Conservation (phyloP, 2,113 vertebrate species). For the Ascaphus truei region DNA sequence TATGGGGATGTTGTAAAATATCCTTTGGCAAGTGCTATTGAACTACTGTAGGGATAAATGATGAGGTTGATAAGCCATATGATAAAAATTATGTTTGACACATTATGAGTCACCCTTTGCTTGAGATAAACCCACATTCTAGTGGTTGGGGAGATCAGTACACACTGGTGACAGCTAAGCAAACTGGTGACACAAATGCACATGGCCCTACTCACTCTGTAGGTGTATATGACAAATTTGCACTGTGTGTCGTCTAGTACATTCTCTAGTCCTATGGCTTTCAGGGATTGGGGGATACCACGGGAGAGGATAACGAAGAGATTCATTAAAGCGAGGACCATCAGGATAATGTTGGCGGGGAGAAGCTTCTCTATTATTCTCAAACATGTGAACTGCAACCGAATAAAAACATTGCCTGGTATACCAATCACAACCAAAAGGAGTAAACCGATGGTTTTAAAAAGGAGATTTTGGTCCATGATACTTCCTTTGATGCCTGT, state of each 20-base stretch:
- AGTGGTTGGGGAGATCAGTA: slow-evolving; percentile 58
- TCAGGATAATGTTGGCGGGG: slow-evolving; percentile 58
- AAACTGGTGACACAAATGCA: slow-evolving; percentile 71
- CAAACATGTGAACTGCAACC: slow-evolving; percentile 53
- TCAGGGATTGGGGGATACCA: slow-evolving; percentile 58
- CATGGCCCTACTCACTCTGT: slow-evolving; percentile 57
- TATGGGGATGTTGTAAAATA: slow-evolving; percentile 8
- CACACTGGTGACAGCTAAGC: slow-evolving; percentile 62
- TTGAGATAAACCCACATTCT: slow-evolving; percentile 51
- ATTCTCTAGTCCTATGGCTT: slow-evolving; percentile 46
- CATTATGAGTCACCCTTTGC: slow-evolving; percentile 33
- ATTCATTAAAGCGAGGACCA: slow-evolving; percentile 59
- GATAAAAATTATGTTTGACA: slow-evolving; percentile 22
- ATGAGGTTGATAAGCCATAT: slow-evolving; percentile 9
- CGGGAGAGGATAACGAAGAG: slow-evolving; percentile 58
- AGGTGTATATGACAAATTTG: slow-evolving; percentile 60
- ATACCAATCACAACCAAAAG: slow-evolving; percentile 54
- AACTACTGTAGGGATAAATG: slow-evolving; percentile 5
- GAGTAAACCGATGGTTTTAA: slow-evolving; percentile 22
- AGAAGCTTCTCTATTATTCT: slow-evolving; percentile 51
- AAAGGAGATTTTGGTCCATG: background rate
- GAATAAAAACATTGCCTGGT: slow-evolving; percentile 57
- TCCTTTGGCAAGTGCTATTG: background rate
- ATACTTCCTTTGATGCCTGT: no score
- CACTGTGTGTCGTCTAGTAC: slow-evolving; percentile 58